These are phyloP conservation scores for Tuberolachnus salignus DNA, from an alignment of 2,888 invertebrate genomes.

Conservation along the genomic window DNA sequence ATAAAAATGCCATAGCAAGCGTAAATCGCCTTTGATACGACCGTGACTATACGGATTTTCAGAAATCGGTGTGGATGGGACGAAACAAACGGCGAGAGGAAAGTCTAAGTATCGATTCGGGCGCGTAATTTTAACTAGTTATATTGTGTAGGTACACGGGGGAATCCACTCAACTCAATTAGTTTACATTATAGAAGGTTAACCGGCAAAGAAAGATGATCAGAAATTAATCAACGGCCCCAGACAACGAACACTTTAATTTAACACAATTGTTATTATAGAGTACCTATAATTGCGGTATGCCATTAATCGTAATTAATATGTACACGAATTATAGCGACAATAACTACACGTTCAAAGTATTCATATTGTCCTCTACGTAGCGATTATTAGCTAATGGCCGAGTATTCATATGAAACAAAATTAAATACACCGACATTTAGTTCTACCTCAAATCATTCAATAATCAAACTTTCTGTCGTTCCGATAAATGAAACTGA, in stretches of 20 bases:
- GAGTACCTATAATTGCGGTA: background rate
- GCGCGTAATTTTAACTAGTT: background rate
- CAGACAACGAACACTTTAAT: too few species aligned
- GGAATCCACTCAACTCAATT: background rate
- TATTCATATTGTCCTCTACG: too few species aligned
- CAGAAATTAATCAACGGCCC: background rate
- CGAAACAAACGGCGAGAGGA: background rate
- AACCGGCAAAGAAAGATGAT: constrained; percentile 15
- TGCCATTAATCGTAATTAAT: background rate
- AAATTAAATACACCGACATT: too few species aligned
- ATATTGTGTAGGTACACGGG: background rate
- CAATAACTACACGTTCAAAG: too few species aligned
- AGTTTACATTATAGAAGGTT: constrained; percentile 1
- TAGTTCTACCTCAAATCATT: too few species aligned
- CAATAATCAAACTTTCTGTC: too few species aligned
- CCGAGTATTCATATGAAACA: too few species aligned
- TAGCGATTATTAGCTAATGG: too few species aligned
- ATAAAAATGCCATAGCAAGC: background rate
- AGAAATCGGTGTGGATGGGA: too few species aligned
- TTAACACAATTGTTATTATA: background rate
- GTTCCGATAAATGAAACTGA: too few species aligned
- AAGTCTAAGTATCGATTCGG: background rate
- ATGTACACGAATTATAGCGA: background rate
- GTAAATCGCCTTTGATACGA: constrained; percentile 1
- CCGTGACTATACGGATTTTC: too few species aligned